Evolutionary conservation across 2,113 vertebrate genomes (phyloP), one percentile per base, ranked within the genome.

Genomic region (Neopipo cinnamomea): DNA sequence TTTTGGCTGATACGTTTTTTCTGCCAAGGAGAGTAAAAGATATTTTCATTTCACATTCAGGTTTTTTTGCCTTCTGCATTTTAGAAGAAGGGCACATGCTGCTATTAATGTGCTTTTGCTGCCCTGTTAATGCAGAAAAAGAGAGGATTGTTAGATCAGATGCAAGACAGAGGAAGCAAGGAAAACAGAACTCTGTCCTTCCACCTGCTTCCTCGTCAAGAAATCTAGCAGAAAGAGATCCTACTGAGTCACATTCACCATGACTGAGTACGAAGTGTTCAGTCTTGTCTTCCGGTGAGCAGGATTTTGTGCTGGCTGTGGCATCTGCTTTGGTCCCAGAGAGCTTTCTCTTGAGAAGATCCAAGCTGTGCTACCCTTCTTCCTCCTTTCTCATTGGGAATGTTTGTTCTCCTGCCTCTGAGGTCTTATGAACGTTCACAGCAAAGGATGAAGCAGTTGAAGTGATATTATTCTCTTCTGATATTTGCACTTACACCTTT

Each of bases 141-240:
- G 63, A 90, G n/a, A 74, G 39, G 53, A 65, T 83, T 49, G 8
- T 79, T 62, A 59, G 17, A 63, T 75, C 85, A 94, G 55, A 77
- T 83, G 61, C 76, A 86, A 81, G 85, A 73, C 35, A 74, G 88
- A 93, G 79, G 85, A 96, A 94, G 70, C 72, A 91, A 81, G 72
- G 61, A 93, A 95, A 85, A 78, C 56, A 90, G 81, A 90, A 91
- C 87, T 93, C 90, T 96, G 93, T 95, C 68, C 33, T 94, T 95
- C 92, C 88, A 90, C 79, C 82, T 94, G 85, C 89, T 96, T 91
- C 79, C 63, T 90, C 65, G 6, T 37, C 13, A 1, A 93, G 68
- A 81, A 92, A 85, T 81, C 24, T 22, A 93, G 52, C 68, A 65
- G 75, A 65, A 91, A 74, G 81, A 65, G 35, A 89, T 79, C 42